Evolutionary conservation across 2,113 vertebrate species (phyloP).

Genomic region (Cynopterus brachyotis): DNA sequence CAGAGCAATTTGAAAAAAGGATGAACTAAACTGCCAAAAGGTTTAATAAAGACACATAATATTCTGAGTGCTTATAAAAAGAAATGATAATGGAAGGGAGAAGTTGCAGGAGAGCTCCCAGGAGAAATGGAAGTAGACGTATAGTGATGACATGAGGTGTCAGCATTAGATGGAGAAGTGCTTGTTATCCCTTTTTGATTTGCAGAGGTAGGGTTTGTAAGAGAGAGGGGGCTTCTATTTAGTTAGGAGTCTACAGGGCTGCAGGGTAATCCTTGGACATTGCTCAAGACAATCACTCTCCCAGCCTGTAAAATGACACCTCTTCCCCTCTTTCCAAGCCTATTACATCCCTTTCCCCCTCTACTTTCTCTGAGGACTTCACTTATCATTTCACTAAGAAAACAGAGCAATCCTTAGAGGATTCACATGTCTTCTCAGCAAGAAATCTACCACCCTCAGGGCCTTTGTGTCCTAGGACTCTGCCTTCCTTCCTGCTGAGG

Average conservation of each 20-base stretch:
- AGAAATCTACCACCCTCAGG: not conserved
- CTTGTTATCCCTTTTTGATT: not conserved
- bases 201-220: not conserved
- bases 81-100: not conserved
- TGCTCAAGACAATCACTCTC: not conserved
- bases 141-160: rapidly evolving
- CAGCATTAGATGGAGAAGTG: not conserved
- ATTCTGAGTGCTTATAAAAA: not conserved
- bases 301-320: not conserved
- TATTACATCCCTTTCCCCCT: no score
- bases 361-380: not conserved
- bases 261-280: not conserved
- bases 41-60: not conserved
- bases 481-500: not conserved
- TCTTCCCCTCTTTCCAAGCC: not conserved
- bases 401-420: not conserved
- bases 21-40: not conserved
- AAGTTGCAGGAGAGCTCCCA: not conserved
- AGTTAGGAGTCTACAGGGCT: not conserved
- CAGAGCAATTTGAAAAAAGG: not conserved
- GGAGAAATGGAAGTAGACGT: not conserved
- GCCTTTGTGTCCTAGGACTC: not conserved
- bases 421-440: not conserved
- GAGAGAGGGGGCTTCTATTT: not conserved
- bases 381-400: not conserved